Percentiles rank a stretch among this genome's conserved stretches.
phyloP scores from a whole-genome alignment of 2,888 invertebrate species.

The Branchipolynoe longqiensis region DNA sequence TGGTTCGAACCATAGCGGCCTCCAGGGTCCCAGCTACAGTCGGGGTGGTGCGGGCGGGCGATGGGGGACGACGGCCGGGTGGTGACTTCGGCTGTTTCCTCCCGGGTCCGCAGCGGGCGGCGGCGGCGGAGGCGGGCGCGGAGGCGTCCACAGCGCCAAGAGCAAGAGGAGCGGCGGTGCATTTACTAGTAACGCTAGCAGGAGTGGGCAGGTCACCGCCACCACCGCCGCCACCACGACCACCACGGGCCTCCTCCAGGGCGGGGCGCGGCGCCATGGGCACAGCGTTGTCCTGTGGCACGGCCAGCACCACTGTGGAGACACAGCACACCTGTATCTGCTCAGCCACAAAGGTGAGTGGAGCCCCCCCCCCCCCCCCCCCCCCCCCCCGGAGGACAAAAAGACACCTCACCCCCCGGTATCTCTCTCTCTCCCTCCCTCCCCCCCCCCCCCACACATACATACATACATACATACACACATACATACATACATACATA shows the following conservation, averaged over 20 bases:
- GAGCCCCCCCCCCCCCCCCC: neutral
- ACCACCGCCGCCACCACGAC: neutral
- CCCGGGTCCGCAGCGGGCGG: neutral
- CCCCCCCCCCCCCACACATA: neutral
- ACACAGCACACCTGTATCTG: conserved; percentile 46
- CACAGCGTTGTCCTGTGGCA: conserved; percentile 52
- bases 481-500: no score
- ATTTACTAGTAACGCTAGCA: no score
- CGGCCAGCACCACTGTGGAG: conserved; percentile 31
- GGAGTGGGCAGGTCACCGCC: neutral
- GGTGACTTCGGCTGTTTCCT: neutral
- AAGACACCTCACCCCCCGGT: neutral
- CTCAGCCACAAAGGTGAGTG: conserved; percentile 38
- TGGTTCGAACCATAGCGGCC: neutral
- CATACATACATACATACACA: no score
- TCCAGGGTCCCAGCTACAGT: neutral
- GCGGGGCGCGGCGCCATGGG: conserved; percentile 9
- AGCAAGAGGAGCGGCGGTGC: neutral
- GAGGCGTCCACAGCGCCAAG: neutral
- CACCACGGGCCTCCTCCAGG: neutral
- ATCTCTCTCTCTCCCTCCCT: neutral
- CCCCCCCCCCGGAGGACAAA: neutral
- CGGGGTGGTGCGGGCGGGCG: neutral
- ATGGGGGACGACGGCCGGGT: neutral
- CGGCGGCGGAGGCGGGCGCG: neutral